Conservation (phyloP, 2,113 vertebrate genomes). For the Megaceryle torquata region DNA sequence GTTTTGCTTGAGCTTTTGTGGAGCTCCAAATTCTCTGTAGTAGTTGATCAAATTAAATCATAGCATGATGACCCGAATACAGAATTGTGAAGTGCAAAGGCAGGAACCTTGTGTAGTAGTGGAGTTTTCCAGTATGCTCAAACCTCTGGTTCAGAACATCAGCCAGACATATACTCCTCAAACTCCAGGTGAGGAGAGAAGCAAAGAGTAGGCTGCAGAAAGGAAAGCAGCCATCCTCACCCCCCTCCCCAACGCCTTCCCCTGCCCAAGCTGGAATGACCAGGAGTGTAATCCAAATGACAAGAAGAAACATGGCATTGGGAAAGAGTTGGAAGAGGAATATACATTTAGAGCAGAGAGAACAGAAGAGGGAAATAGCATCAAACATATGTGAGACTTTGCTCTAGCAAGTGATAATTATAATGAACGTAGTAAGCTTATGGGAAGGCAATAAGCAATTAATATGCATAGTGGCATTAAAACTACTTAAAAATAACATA, state of each 20-base stretch:
- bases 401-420: neutral
- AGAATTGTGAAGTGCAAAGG: neutral
- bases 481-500: slow-evolving; percentile 69
- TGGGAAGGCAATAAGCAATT: slow-evolving; percentile 66
- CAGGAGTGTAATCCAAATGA: neutral
- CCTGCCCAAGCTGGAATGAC: neutral
- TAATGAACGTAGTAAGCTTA: slow-evolving; percentile 56
- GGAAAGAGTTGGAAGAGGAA: neutral
- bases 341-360: neutral
- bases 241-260: neutral
- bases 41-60: neutral
- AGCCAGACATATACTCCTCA: neutral
- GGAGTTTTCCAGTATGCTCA: neutral
- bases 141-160: neutral
- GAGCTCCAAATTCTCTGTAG: neutral
- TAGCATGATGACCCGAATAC: rapidly evolving
- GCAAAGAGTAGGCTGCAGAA: neutral
- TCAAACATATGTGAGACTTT: neutral
- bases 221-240: neutral
- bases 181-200: neutral
- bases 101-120: neutral
- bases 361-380: slow-evolving; percentile 1
- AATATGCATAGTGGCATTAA: slow-evolving; percentile 67
- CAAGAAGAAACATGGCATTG: neutral
- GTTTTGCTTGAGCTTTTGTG: neutral